A percentile compares a stretch with the other conserved stretches of the same genome.
Evolutionary conservation across 2,888 invertebrate species (phyloP).

Genomic region (Callimorpha dominula): DNA sequence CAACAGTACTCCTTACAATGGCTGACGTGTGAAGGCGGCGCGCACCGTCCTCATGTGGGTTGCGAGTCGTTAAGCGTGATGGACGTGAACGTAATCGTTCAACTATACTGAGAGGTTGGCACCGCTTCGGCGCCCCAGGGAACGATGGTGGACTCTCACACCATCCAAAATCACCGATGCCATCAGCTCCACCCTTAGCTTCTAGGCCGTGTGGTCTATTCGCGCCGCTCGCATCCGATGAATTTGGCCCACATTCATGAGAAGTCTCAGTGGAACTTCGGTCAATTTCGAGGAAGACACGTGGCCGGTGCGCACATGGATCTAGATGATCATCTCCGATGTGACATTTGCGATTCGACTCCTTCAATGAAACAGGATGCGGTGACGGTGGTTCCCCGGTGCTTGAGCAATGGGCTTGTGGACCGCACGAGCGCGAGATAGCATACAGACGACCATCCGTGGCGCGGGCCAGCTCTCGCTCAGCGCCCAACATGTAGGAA

Average conservation of each 20-base stretch:
- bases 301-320: constrained; percentile 36
- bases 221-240: background rate
- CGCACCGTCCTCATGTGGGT: constrained; percentile 25
- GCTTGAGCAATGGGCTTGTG: constrained; percentile 60
- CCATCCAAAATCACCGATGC: constrained; percentile 4
- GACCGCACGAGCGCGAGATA: constrained; percentile 62
- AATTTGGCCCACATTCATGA: constrained; percentile 45
- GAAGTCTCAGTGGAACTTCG: constrained; percentile 51
- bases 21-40: constrained; percentile 48
- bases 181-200: background rate
- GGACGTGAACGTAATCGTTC: constrained; percentile 35
- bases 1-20: background rate
- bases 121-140: constrained; percentile 33
- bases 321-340: constrained; percentile 49
- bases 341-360: constrained; percentile 49
- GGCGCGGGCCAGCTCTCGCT: constrained; percentile 58
- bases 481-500: constrained; percentile 24
- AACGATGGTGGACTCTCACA: constrained; percentile 18
- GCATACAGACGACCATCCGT: constrained; percentile 67
- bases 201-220: background rate
- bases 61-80: constrained; percentile 9
- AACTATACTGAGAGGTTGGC: constrained; percentile 24
- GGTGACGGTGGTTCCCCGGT: constrained; percentile 51
- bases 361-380: constrained; percentile 52
- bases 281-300: constrained; percentile 60